Conservation (phyloP, 2,888 invertebrate species). For the Sylvicola cinctus region DNA sequence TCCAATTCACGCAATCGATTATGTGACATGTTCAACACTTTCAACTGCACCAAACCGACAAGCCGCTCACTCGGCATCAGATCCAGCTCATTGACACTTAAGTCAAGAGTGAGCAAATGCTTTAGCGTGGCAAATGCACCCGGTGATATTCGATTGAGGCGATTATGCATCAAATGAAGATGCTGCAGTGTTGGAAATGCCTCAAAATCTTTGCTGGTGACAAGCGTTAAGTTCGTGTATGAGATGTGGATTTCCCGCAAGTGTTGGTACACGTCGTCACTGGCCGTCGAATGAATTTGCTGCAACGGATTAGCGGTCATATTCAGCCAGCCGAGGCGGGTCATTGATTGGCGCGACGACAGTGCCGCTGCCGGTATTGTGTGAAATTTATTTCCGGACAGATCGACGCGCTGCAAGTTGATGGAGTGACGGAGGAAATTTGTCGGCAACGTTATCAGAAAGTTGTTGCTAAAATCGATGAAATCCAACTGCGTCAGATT, state of each 20-base stretch:
- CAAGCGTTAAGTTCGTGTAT: slow-evolving; percentile 57
- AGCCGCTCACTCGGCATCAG: slow-evolving; percentile 66
- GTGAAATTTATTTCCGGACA: slow-evolving; percentile 58
- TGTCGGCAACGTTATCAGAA: slow-evolving; percentile 51
- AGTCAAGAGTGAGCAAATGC: slow-evolving; percentile 54
- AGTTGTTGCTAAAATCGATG: slow-evolving; percentile 57
- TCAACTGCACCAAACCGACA: slow-evolving; percentile 50
- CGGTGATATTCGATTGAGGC: slow-evolving; percentile 59
- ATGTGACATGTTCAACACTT: slow-evolving; percentile 60
- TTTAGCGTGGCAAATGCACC: slow-evolving; percentile 63
- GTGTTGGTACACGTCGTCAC: slow-evolving; percentile 49
- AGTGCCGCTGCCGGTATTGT: slow-evolving; percentile 52
- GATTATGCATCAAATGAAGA: slow-evolving; percentile 49
- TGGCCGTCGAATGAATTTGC: slow-evolving; percentile 46
- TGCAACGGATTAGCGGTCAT: slow-evolving; percentile 64
- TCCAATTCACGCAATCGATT: slow-evolving; percentile 64
- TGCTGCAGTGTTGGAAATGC: slow-evolving; percentile 59
- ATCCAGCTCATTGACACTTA: slow-evolving; percentile 66
- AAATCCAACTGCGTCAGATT: slow-evolving; percentile 51
- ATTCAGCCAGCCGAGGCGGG: slow-evolving; percentile 53
- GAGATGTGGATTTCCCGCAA: slow-evolving; percentile 65
- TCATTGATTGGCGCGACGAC: slow-evolving; percentile 44
- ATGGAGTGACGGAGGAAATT: slow-evolving; percentile 61
- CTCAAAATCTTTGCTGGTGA: slow-evolving; percentile 70
- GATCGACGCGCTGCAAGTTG: slow-evolving; percentile 49